phyloP scores from a whole-genome alignment of 2,113 vertebrate genomes.

The Peromyscus maniculatus region DNA sequence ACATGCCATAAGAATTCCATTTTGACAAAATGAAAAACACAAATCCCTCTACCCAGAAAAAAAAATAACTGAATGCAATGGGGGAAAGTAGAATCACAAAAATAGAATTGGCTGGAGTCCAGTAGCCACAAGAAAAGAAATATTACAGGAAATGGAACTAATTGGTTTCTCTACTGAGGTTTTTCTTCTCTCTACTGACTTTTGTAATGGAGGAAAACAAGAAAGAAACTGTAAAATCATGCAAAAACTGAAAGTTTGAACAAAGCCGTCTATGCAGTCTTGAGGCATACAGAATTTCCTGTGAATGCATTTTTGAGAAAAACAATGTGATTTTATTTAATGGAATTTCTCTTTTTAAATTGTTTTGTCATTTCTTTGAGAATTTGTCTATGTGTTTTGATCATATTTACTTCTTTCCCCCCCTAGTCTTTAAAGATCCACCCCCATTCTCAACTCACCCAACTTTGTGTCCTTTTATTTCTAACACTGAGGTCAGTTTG shows the following conservation, averaged over 20 bases:
- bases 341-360: constrained; percentile 2
- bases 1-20: constrained; percentile 13
- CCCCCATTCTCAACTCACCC: background rate
- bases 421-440: background rate
- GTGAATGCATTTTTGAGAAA: constrained; percentile 19
- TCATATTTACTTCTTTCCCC: background rate
- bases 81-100: constrained; percentile 78
- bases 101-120: constrained; percentile 87
- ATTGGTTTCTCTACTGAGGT: constrained; percentile 77
- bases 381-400: background rate
- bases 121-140: constrained; percentile 84
- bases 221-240: constrained; percentile 48
- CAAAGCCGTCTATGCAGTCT: constrained; percentile 22
- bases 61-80: constrained; percentile 33
- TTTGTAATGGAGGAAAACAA: background rate
- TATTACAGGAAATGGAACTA: constrained; percentile 84
- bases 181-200: constrained; percentile 65
- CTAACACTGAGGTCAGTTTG: background rate
- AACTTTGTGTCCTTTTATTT: background rate
- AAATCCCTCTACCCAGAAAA: constrained; percentile 60
- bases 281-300: constrained; percentile 9
- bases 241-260: constrained; percentile 28
- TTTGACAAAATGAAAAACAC: constrained; percentile 67
- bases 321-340: background rate
- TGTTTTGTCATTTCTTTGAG: background rate